Evolutionary conservation across 2,888 invertebrate species (phyloP), one percentile per base, ranked within the genome.

Genomic region (Xylota segnis): DNA sequence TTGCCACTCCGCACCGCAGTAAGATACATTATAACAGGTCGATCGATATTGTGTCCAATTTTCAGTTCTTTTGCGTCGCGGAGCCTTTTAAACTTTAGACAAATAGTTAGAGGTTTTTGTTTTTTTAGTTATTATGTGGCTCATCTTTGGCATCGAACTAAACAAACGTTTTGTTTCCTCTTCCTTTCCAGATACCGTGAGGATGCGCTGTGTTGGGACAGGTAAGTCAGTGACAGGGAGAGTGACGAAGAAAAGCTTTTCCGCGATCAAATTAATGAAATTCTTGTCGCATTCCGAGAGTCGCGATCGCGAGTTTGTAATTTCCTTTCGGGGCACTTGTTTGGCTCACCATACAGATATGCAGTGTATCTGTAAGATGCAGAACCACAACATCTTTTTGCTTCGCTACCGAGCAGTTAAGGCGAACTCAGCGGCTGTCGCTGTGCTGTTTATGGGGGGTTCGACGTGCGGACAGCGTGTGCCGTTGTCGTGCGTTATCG

Each of bases 121-220:
- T 23, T 1, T 63, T 59, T 50, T 40, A 61, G 16, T 61, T 50
- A 58, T 74, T 68, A 43, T 4, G 23, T 23, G 12, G 45, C 61
- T 54, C 89, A 89, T 88, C 88, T 89, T 82, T 77, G 78, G 71
- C 82, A 87, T 88, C 87, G 88, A 88, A 88, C 88, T 88, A 88
- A 88, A 88, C 81, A 14, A 75, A 43, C 45, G 52, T 82, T 88
- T 81, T 81, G 32, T 79, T 76, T 87, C n/a, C 70, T 93, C 50
- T 72, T 92, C 92, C 91, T 92, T 87, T 95, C 87, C 95, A 97
- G 97, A 93, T 97, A 97, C 93, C 95, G 97, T 88, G 97, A 97
- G 88, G 97, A 97, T 89, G 95, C 97, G 18, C 93, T 97, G 61
- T 97, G 97, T 93, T 97, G 97, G 97, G 97, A 97, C 93, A 95